Evolutionary conservation across 2,888 invertebrate genomes (phyloP).

Genomic region (Automeris io): DNA sequence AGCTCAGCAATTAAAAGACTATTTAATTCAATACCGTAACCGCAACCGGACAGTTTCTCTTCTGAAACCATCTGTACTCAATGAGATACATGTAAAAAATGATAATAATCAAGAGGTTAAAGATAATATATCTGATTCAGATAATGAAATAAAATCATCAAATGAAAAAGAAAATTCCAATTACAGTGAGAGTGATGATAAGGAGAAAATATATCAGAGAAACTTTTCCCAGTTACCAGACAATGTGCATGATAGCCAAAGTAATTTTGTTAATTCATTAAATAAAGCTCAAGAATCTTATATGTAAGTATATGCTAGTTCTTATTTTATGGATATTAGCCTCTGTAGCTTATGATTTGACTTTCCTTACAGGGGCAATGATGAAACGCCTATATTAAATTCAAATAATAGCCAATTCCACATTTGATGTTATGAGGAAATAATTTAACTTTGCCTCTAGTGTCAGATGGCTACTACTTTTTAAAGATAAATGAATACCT

Average conservation of each 20-base stretch:
- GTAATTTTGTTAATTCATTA: conserved; percentile 59
- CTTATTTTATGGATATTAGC: no score
- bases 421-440: no score
- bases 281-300: conserved; percentile 65
- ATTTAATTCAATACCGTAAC: conserved; percentile 52
- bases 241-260: conserved; percentile 52
- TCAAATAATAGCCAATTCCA: no score
- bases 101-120: conserved; percentile 53
- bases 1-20: conserved; percentile 64
- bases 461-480: no score
- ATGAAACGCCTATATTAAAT: no score
- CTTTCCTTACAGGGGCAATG: no score
- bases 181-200: conserved; percentile 48
- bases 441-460: no score
- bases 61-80: conserved; percentile 64
- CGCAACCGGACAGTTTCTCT: conserved; percentile 56
- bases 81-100: conserved; percentile 62
- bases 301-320: conserved; percentile 44
- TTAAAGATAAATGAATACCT: no score
- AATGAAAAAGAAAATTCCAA: conserved; percentile 60
- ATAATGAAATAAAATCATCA: conserved; percentile 46
- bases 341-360: no score
- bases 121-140: conserved; percentile 53
- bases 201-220: conserved; percentile 41
- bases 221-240: conserved; percentile 44